Evolutionary conservation across 2,888 invertebrate species (phyloP).

Genomic region (Athetis lepigone): DNA sequence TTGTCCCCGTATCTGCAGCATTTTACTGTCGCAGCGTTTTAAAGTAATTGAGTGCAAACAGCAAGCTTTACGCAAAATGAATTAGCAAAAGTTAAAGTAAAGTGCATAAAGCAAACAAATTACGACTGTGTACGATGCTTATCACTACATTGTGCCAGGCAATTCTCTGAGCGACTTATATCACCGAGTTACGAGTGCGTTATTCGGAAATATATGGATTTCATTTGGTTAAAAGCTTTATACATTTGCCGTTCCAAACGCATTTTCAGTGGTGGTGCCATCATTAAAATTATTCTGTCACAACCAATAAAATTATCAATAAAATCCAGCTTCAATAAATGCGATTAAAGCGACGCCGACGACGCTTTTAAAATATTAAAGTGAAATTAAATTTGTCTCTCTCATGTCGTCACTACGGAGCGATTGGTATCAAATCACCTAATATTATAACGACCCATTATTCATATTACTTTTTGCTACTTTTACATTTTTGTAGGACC

Average conservation of each 20-base stretch:
- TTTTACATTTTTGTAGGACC: not conserved
- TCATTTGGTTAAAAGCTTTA: constrained; percentile 89
- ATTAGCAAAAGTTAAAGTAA: constrained; percentile 74
- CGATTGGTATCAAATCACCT: constrained; percentile 54
- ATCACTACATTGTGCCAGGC: constrained; percentile 83
- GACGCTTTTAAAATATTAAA: constrained; percentile 67
- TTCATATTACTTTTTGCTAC: constrained; percentile 10
- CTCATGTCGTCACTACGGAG: constrained; percentile 30
- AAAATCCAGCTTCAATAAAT: constrained; percentile 72
- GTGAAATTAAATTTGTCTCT: constrained; percentile 56
- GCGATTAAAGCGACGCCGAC: constrained; percentile 63
- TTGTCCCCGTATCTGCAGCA: constrained; percentile 43
- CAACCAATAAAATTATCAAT: constrained; percentile 77
- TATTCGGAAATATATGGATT: constrained; percentile 86
- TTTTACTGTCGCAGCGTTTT: constrained; percentile 57
- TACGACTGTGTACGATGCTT: constrained; percentile 72
- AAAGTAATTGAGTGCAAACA: constrained; percentile 74
- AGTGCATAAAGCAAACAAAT: constrained; percentile 80
- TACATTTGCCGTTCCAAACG: constrained; percentile 82
- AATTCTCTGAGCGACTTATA: constrained; percentile 85
- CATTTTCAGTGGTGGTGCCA: constrained; percentile 79
- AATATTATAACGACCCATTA: constrained; percentile 20
- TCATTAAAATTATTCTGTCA: constrained; percentile 83
- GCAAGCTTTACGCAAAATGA: constrained; percentile 67
- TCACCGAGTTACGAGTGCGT: constrained; percentile 84